phyloP scores from a whole-genome alignment of 1,140 invertebrate genomes.

The Physella acuta region DNA sequence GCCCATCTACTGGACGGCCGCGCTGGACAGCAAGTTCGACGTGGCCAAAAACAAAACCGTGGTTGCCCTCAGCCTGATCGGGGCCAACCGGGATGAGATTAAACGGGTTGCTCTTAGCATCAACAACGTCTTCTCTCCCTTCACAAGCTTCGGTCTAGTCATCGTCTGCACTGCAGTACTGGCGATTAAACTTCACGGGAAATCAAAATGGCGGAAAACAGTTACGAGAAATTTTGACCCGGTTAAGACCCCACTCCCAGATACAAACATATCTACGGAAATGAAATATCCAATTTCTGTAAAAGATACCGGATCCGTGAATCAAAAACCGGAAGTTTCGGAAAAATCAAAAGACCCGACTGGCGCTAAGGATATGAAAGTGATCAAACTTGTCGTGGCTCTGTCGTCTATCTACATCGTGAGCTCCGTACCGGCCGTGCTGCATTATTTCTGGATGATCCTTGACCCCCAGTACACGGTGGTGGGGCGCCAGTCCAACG shows the following conservation, averaged over 20 bases:
- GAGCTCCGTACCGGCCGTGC: neutral
- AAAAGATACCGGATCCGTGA: neutral
- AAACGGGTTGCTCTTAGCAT: neutral
- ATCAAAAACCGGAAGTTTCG: too few species aligned
- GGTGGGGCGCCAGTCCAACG: neutral
- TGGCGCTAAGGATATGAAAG: constrained; percentile 4
- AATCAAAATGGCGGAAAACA: constrained; percentile 8
- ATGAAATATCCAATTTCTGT: neutral
- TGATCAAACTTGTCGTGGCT: constrained; percentile 3
- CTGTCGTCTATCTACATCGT: constrained; percentile 1
- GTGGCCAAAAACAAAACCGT: neutral
- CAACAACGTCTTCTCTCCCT: constrained; percentile 13
- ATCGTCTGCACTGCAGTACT: constrained; percentile 3
- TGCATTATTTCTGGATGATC: constrained; percentile 8
- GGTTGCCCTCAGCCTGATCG: neutral
- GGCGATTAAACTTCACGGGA: neutral
- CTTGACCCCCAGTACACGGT: constrained; percentile 2
- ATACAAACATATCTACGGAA: neutral
- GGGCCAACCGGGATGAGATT: neutral
- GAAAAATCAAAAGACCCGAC: neutral
- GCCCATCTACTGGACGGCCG: neutral
- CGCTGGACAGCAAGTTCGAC: neutral
- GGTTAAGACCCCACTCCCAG: neutral
- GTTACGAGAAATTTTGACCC: neutral
- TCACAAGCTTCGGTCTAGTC: neutral